A percentile compares a stretch with the other conserved stretches of the same genome.
phyloP scores from a whole-genome alignment of 2,888 invertebrate genomes.

The Dicycla oo region DNA sequence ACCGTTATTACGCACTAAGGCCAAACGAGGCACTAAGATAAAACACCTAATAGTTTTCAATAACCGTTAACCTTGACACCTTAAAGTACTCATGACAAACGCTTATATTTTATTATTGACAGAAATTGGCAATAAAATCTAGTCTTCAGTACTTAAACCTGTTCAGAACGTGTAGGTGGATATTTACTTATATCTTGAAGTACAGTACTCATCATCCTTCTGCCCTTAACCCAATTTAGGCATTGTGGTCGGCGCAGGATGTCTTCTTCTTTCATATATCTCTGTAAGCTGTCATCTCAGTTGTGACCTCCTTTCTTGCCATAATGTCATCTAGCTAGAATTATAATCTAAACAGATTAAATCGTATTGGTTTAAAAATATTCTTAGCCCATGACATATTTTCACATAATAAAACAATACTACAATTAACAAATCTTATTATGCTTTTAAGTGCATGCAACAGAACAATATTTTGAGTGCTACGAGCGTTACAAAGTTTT shows the following conservation, averaged over 20 bases:
- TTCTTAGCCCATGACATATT: not conserved
- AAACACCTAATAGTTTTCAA: conserved; percentile 71
- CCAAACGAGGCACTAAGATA: conserved; percentile 59
- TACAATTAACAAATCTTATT: not conserved
- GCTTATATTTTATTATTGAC: conserved; percentile 63
- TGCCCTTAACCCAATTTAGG: not conserved
- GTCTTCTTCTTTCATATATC: not conserved
- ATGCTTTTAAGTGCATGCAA: not conserved
- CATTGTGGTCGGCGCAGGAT: not conserved
- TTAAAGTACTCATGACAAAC: conserved; percentile 66
- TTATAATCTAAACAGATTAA: not conserved
- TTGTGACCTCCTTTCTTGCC: not conserved
- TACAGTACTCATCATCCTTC: not conserved
- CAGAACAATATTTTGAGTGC: not conserved
- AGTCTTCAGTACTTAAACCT: conserved; percentile 12
- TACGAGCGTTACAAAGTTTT: not conserved
- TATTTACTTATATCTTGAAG: not conserved
- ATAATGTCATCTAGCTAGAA: not conserved
- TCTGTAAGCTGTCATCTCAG: not conserved
- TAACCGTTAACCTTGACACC: conserved; percentile 74
- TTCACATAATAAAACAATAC: not conserved
- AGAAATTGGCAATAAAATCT: conserved; percentile 37
- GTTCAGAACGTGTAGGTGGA: conserved; percentile 4
- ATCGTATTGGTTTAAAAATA: not conserved
- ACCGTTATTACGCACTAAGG: conserved; percentile 62